phyloP scores from a whole-genome alignment of 2,113 vertebrate species.

The Sander lucioperca region DNA sequence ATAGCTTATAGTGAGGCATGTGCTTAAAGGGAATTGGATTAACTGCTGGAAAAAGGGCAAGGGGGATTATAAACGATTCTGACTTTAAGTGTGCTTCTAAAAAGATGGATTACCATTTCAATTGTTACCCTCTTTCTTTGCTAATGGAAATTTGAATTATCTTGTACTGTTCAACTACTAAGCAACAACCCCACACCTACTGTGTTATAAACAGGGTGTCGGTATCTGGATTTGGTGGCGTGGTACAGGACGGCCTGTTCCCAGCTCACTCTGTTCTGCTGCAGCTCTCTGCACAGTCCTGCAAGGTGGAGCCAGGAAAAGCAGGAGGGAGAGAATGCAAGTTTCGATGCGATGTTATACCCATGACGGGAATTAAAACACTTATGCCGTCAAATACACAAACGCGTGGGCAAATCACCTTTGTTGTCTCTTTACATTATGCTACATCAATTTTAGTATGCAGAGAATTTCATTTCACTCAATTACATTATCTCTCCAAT shows the following conservation, averaged over 20 bases:
- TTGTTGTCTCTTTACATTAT: not conserved
- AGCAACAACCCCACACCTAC: conserved; percentile 9
- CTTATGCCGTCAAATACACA: not conserved
- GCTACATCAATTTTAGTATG: conserved; percentile 1
- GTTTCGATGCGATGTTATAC: not conserved
- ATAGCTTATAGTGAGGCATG: conserved; percentile 61
- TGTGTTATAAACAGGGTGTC: conserved; percentile 17
- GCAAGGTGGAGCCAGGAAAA: conserved; percentile 33
- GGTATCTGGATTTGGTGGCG: conserved; percentile 41
- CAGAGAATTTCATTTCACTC: not conserved
- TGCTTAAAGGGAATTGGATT: conserved; percentile 76
- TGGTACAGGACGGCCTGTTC: conserved; percentile 48
- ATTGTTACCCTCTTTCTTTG: conserved; percentile 45
- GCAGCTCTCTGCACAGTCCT: conserved; percentile 9
- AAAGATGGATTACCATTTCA: conserved; percentile 71
- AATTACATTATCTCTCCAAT: conserved; percentile 3
- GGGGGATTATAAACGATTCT: conserved; percentile 70
- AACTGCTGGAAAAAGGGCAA: conserved; percentile 41
- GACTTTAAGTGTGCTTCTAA: conserved; percentile 67
- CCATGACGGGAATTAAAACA: not conserved
- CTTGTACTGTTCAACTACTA: conserved; percentile 2
- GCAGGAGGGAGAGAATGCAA: conserved; percentile 15
- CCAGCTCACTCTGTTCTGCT: conserved; percentile 2
- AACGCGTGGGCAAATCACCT: not conserved
- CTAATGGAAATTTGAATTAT: conserved; percentile 55